A percentile compares a stretch with the other conserved stretches of the same genome.
Evolutionary conservation across 2,797 vertebrate species (phyloP).

Genomic region (Bovichtus diacanthus): DNA sequence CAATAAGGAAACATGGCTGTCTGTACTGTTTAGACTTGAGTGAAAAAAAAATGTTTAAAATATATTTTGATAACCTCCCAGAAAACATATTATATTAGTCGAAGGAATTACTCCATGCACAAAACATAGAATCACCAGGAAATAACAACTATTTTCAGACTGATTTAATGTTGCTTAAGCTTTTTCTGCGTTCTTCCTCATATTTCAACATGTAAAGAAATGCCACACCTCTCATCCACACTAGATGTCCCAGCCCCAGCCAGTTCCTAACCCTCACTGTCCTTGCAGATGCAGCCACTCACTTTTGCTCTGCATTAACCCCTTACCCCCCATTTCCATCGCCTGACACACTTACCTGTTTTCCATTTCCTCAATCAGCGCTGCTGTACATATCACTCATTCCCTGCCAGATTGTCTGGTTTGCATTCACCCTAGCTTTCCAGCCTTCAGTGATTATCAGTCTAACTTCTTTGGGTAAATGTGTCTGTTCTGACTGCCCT

Average conservation of each 20-base stretch:
- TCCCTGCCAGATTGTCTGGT: not conserved
- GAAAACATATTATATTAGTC: too few species aligned
- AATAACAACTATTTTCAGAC: not conserved
- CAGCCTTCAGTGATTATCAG: not conserved
- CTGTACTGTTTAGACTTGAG: conserved; percentile 3
- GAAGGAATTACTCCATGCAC: not conserved
- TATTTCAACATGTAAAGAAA: too few species aligned
- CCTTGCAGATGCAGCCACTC: not conserved
- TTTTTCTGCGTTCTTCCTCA: not conserved
- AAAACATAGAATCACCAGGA: not conserved
- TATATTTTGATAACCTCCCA: not conserved
- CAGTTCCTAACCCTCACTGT: not conserved
- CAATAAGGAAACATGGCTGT: conserved; percentile 13
- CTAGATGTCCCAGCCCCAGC: not conserved
- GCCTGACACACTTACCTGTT: conserved; percentile 2
- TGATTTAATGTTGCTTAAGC: not conserved
- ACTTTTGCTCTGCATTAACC: not conserved
- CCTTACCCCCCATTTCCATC: not conserved
- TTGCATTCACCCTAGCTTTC: not conserved
- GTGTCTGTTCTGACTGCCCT: not conserved
- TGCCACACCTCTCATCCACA: not conserved
- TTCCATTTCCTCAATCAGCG: not conserved
- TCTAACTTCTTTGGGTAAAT: not conserved
- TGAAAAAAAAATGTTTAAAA: too few species aligned
- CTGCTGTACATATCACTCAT: not conserved